Evolutionary conservation across 2,888 invertebrate species (phyloP), one percentile per base, ranked within the genome.

Genomic region (Tenthredo distinguenda): DNA sequence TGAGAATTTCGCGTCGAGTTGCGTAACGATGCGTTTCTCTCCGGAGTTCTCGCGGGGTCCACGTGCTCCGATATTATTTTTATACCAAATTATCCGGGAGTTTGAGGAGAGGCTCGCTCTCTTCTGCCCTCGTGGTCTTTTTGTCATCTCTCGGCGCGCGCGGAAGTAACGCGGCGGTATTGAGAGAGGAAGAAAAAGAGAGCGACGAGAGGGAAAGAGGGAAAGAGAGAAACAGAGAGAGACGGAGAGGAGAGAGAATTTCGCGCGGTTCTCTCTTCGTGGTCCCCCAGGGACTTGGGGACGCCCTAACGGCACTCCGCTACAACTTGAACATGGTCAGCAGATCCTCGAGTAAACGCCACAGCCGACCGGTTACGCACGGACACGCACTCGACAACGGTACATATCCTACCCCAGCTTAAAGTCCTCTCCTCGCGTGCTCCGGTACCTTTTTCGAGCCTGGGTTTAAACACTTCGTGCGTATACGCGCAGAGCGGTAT

Each of bases 241-340:
- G n/a, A 34, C 26, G 6, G 21, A 62, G 62, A 37, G 40, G 12
- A 62, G 81, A 37, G 58, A 81, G 37, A 10, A 62, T 81, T 81
- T 81, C 62, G 81, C 81, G 62, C 21, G 81, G 81, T 26, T 62
- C 81, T 21, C 43, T 21, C 18, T 68, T 68, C 68, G 15, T 34
- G 43, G 81, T 85, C 84, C 55, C 86, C 83, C 83, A 76, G 72
- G 83, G 71, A 83, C 85, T 74, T 77, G 85, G 79, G 82, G 85
- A 71, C 85, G 85, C 83, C 71, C 82, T 85, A 85, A 85, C 85
- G 85, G 82, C 50, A 82, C 85, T 85, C 83, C 81, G 81, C 37
- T 62, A 81, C 81, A 58, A 77, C 77, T 77, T 77, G 31, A 31
- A 55, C 77, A 77, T 77, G 77, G 77, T 77, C 77, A 77, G 77